Base-by-base conservation (phyloP, 1,140 invertebrate species). In the Centruroides sculpturatus region DNA sequence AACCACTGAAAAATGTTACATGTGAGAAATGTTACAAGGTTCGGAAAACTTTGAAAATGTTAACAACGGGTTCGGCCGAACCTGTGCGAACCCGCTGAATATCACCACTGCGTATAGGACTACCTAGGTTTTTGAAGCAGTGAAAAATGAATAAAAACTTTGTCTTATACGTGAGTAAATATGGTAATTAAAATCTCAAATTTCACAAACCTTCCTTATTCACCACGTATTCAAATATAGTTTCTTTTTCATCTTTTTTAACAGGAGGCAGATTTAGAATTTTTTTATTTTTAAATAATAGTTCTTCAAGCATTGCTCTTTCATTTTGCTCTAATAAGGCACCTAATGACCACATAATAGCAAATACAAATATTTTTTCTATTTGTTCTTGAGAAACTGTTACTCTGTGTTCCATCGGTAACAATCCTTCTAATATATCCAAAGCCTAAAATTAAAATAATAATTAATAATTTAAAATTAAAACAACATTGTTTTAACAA, bases 201-300 rank as follows among this genome's bases (percentile, higher is more conserved):
- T 46, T 48, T 11, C 47, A 12, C 56, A 69, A 68, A 78, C 88
- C 89, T 66, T 84, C 84, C 59, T 84, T 79, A 63, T 83, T 86
- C 0, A 97, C 88, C 59, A 88, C 82, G 74, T 86, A 95, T 71
- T 96, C 91, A 77, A 95, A 98, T 52, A 92, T 80, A 13, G 83
- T 89, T 8, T 79, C 84, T 62, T 83, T 83, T 4, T 77, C 63
- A 12, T 67, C 68, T 8, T 62, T 60, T 41, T 57, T 54, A n/a
- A 52, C 62, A 9, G 59, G 54, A 13, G 90, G 89, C 55, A 93
- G 75, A 70, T 90, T 81, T 7, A 89, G 74, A 48, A 77, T 76
- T 34, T 78, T 71, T 64, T 82, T 80, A 64, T 84, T 83, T 61
- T 81, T 77, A 68, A 82, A 80, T 3, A 96, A 72, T 73, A 85